A percentile compares a stretch with the other conserved stretches of the same genome.
These are phyloP conservation scores for Scolopax bukidnonensis DNA, from an alignment of 2,797 vertebrate genomes.

Conservation along the genomic window DNA sequence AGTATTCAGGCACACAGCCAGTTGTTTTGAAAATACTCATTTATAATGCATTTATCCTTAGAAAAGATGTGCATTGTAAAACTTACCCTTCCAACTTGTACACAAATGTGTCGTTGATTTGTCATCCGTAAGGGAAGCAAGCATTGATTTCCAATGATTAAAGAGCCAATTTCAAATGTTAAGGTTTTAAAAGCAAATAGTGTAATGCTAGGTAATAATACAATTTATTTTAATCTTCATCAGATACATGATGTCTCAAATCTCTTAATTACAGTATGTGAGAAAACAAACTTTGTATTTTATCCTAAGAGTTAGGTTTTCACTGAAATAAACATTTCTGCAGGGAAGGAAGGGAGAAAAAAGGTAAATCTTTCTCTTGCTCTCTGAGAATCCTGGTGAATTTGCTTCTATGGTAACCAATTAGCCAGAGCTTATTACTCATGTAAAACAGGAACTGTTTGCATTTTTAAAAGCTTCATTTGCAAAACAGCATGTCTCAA, in stretches of 20 bases:
- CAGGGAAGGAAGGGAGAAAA: neutral
- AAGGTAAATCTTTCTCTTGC: slow-evolving; percentile 11
- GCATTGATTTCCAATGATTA: neutral
- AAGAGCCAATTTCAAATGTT: neutral
- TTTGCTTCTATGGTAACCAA: slow-evolving; percentile 70
- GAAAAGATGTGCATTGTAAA: neutral
- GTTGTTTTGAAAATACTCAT: neutral
- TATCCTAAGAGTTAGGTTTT: neutral
- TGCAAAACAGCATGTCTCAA: slow-evolving; percentile 64
- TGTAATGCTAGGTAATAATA: neutral
- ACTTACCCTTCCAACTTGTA: neutral
- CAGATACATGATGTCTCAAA: neutral
- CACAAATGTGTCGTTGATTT: neutral
- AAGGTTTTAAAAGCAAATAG: neutral
- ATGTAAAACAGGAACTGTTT: slow-evolving; percentile 54
- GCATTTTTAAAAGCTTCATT: slow-evolving; percentile 69
- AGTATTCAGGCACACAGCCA: neutral
- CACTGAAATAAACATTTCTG: neutral
- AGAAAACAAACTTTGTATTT: neutral
- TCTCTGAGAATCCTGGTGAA: slow-evolving; percentile 47
- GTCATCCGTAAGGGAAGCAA: neutral
- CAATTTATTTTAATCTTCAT: neutral
- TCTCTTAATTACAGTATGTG: neutral
- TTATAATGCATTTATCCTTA: neutral
- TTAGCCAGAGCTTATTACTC: slow-evolving; percentile 69